A percentile compares a stretch with the other conserved stretches of the same genome.
Conservation (phyloP, 1,140 invertebrate species). For the Caenorhabditis briggsae region DNA sequence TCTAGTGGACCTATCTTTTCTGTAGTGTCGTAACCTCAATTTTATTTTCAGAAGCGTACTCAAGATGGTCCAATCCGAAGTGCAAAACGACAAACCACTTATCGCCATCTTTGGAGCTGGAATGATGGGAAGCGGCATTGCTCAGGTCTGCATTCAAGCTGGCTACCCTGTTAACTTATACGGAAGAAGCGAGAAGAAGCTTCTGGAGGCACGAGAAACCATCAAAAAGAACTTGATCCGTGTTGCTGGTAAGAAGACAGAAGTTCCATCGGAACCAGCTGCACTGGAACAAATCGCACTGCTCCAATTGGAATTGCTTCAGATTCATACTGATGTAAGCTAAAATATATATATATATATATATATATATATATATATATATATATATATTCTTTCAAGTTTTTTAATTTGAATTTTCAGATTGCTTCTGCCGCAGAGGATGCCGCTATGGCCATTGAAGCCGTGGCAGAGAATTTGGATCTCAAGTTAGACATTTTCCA, state of each 20-base stretch:
- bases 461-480: slow-evolving; percentile 71
- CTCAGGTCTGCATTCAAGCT: slow-evolving; percentile 73
- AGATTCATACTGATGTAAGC: slow-evolving; percentile 47
- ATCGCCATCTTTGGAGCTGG: slow-evolving; percentile 74
- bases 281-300: slow-evolving; percentile 21
- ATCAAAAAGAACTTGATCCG: slow-evolving; percentile 67
- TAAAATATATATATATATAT: too few relatives aligned
- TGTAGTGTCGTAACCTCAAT: too few relatives aligned
- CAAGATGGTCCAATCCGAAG: slow-evolving; percentile 20
- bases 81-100: neutral
- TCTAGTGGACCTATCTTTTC: too few relatives aligned
- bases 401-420: neutral
- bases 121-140: slow-evolving; percentile 75
- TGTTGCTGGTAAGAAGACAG: slow-evolving; percentile 66
- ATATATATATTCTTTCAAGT: too few relatives aligned
- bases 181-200: slow-evolving; percentile 70
- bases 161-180: slow-evolving; percentile 71
- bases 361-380: too few relatives aligned
- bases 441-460: slow-evolving; percentile 72
- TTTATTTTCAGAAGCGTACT: neutral
- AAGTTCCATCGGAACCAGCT: slow-evolving; percentile 46
- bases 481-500: slow-evolving; percentile 67
- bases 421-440: slow-evolving; percentile 59
- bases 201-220: slow-evolving; percentile 67
- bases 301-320: slow-evolving; percentile 1